Base-by-base conservation (phyloP, 2,888 invertebrate species). In the Lamproptera curius region DNA sequence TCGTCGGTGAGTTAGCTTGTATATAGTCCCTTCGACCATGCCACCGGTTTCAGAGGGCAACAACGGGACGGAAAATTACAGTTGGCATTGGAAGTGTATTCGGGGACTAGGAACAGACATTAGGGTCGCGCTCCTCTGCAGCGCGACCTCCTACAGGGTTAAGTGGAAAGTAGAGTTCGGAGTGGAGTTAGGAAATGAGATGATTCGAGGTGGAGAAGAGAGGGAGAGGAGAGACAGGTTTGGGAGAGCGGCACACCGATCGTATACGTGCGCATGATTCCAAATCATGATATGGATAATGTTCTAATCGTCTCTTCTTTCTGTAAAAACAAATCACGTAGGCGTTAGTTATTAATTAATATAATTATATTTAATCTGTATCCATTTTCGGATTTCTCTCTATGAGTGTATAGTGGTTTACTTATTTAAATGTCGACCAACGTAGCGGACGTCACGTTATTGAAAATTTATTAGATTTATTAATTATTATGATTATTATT, bases 351-450 rank as follows among this genome's bases (percentile, higher is more conserved):
- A 84, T 80, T 85, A 81, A 82, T 76, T 78, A 81, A 83, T 81
- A 83, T 80, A 85, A 82, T 80, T 83, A 84, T 84, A 84, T 83
- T 77, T 81, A 85, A 86, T 76, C 81, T 80, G 83, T 86, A 86
- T 85, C 83, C 84, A 83, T 73, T 81, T 82, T 85, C 76, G 86
- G 85, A 84, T 83, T 86, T 85, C 86, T 87, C 86, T 86, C 86
- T 86, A 86, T 85, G 81, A 85, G 80, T 85, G 84, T 86, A 86
- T 86, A 86, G 85, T 82, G 84, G 81, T 81, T 31, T 85, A n/a
- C 83, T 84, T 85, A 76, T 84, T 85, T 83, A 77, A 73, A 86
- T 84, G 82, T 87, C 84, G 87, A 87, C 87, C 87, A 87, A 87
- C 84, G 76, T 87, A 86, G 86, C 76, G 77, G 80, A 84, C 78